Base-by-base conservation (phyloP, 2,113 vertebrate species). In the Percina caprodes region DNA sequence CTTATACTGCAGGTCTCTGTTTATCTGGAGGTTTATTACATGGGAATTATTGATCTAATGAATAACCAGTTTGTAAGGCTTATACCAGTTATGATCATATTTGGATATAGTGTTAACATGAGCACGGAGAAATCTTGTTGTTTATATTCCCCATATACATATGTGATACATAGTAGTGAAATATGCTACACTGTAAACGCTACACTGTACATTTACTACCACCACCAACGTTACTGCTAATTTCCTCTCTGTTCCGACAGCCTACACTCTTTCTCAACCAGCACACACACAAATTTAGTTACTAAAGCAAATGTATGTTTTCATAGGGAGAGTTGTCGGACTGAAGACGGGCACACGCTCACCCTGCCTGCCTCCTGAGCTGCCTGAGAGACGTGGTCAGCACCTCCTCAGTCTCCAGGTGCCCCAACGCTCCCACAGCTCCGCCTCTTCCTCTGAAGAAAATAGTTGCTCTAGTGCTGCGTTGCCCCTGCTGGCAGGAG, bases 391-490 rank as follows among this genome's bases (percentile, higher is more conserved):
- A 69, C 97, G 96, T 69, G 89, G 93, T 10, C 98, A 97, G 46
- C 96, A 97, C 23, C 97, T 96, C 70, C 94, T 99, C 30, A 98
- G 97, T 81, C 96, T 99, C 5, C 97, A 98, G 84, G 97, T 99
- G 10, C 98, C 98, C 0, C 87, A 96, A 15, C 96, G 96, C 45
- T 97, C 97, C 66, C 98, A 99, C 59, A 99, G 97, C 87, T 99
- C 98, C 0, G 97, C 96, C 0, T 98, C 98, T 0, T 99, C 98
- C 33, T 98, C 97, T 0, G 98, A 99, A 72, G 97, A 99, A 77
- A 98, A 96, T 1, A 98, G 97, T 66, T 97, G 97, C 26, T 99
- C 96, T 35, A 99, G 97, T 49, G 97, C 98, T 23, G 97, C 96
- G 0, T 91, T 99, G 46, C 98, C 98, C n/a, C 91, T 99, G 65